Evolutionary conservation across 2,113 vertebrate species (phyloP).

Genomic region (Engraulis encrasicolus): DNA sequence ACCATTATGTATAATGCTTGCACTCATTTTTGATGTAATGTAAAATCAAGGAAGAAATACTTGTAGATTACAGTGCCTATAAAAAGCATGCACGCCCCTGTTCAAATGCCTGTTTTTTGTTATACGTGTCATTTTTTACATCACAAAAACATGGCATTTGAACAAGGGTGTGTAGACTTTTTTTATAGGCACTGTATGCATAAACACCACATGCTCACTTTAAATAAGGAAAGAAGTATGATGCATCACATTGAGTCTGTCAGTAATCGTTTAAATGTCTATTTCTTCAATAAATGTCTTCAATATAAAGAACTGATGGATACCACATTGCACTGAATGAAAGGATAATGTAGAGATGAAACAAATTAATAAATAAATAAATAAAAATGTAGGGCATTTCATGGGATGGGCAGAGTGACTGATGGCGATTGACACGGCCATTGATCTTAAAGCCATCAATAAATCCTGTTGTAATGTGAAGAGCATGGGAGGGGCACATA

Average conservation of each 20-base stretch:
- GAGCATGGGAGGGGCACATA: background rate
- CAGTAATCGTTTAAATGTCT: background rate
- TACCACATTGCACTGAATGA: too few relatives aligned
- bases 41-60: too few relatives aligned
- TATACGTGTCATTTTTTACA: too few relatives aligned
- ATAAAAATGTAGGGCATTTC: background rate
- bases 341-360: background rate
- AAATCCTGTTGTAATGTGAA: background rate
- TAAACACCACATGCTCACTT: background rate
- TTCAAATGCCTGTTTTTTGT: too few relatives aligned
- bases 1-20: too few relatives aligned
- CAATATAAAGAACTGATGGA: background rate
- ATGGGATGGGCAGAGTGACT: background rate
- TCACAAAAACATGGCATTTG: too few relatives aligned
- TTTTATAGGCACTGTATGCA: too few relatives aligned
- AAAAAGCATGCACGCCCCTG: too few relatives aligned
- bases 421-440: background rate
- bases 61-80: too few relatives aligned
- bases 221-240: background rate
- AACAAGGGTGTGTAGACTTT: too few relatives aligned
- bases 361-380: background rate
- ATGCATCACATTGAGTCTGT: background rate
- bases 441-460: slow-evolving; percentile 3
- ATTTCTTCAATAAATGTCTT: background rate
- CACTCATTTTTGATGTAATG: too few relatives aligned